Base-by-base conservation (phyloP, 1,140 invertebrate species). In the Lordiphosa clarofinis region DNA sequence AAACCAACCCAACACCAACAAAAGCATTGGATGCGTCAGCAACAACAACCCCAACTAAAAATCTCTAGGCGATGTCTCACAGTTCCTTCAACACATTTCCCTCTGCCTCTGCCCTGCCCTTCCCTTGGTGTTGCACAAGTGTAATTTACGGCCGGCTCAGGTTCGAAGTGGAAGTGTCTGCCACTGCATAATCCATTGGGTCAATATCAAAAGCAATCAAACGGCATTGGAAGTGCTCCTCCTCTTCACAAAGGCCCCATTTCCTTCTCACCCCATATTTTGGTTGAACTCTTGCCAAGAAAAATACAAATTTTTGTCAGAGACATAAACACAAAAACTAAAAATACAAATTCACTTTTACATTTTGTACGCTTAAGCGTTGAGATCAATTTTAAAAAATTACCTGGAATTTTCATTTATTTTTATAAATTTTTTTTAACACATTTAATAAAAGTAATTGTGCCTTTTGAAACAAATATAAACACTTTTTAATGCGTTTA, bases 171-270 rank as follows among this genome's bases (percentile, higher is more conserved):
- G 58, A 61, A 58, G 74, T 73, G 65, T 49, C 61, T 66, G 56
- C 42, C 68, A 67, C 24, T 76, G 78, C 72, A 72, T 81, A 81
- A 81, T 82, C 76, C 76, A 82, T 64, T 61, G 67, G 72, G 76
- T 81, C 76, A 82, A 81, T 81, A 81, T 50, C 62, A 48, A 19
- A 31, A 44, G 42, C 49, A 21, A 40, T 28, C 28, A n/a, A 10
- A 28, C 47, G 24, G 24, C 24, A 28, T 28, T 28, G 24, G 24
- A 7, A 6, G 24, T 28, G 24, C 5, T 28, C 24, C 24, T 46
- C 21, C 43, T 21, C 43, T n/a, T 11, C 24, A 31, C 11, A n/a
- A 12, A 46, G 43, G 4, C 24, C 10, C 24, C 24, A 28, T 46
- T 28, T 31, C 21, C 21, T 46, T 11, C 24, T 31, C 11, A 28